Percentiles rank a stretch among this genome's conserved stretches.
Evolutionary conservation across 1,140 invertebrate species (phyloP).

Genomic region (Drosophila sproati): DNA sequence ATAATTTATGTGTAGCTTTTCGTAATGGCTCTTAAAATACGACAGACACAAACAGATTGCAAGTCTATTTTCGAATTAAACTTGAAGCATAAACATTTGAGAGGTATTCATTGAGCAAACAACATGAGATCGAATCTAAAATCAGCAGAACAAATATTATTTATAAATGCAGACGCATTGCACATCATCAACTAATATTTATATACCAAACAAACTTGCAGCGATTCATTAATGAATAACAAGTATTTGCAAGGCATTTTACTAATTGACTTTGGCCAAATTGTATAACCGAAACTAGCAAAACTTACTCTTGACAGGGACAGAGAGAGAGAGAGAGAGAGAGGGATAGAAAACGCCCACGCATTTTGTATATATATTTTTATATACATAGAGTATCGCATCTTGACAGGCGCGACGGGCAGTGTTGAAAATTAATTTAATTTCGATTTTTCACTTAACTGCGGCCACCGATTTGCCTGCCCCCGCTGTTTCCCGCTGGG

Average conservation of each 20-base stretch:
- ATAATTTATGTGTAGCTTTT: too few species aligned
- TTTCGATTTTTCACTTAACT: constrained; percentile 35
- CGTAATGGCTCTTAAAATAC: too few species aligned
- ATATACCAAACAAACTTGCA: constrained; percentile 8
- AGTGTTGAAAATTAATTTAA: constrained; percentile 41
- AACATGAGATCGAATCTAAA: neutral
- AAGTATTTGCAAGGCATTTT: neutral
- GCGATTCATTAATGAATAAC: constrained; percentile 7
- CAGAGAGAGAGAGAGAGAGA: neutral
- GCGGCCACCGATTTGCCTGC: neutral
- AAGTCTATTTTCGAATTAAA: neutral
- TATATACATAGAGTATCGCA: neutral
- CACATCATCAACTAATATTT: constrained; percentile 10
- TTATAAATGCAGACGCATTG: constrained; percentile 7
- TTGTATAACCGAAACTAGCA: neutral
- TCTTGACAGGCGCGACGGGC: constrained; percentile 4
- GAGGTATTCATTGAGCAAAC: neutral
- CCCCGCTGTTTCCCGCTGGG: neutral
- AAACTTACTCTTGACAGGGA: neutral
- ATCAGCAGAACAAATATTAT: neutral
- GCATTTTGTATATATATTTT: neutral
- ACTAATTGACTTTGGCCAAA: constrained; percentile 11
- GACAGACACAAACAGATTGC: too few species aligned
- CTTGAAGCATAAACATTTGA: neutral
- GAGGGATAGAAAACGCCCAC: neutral